These are phyloP conservation scores for Xerus inauris DNA, from an alignment of 2,113 vertebrate species.

Conservation along the genomic window DNA sequence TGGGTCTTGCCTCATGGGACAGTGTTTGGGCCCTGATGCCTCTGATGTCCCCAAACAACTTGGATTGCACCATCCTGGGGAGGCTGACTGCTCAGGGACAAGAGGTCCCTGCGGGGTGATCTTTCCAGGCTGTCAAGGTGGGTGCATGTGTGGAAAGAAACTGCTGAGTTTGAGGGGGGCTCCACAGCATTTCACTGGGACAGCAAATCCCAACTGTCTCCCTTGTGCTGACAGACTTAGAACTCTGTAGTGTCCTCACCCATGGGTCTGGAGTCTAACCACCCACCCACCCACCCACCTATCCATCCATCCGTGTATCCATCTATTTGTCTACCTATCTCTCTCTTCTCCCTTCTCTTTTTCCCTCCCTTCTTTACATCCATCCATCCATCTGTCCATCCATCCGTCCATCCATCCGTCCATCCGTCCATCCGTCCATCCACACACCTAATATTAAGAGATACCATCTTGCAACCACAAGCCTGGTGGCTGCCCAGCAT, in stretches of 20 bases:
- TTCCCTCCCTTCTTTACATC: no score
- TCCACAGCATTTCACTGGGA: neutral
- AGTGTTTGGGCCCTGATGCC: neutral
- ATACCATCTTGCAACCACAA: neutral
- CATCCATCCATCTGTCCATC: no score
- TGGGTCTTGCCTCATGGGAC: neutral
- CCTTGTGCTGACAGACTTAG: neutral
- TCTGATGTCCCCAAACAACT: neutral
- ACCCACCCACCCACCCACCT: neutral
- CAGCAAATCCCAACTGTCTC: neutral
- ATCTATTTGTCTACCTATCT: neutral
- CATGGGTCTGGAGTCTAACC: rapidly evolving
- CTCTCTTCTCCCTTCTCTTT: no score
- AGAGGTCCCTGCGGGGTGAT: neutral
- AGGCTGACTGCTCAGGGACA: neutral
- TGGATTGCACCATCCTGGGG: neutral
- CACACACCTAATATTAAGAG: neutral
- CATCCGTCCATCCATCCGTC: neutral
- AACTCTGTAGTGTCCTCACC: neutral
- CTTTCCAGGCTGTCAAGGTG: neutral
- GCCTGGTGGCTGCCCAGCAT: neutral
- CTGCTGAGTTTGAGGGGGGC: neutral
- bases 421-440: neutral
- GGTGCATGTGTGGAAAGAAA: neutral
- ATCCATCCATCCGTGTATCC: neutral